A percentile compares a stretch with the other conserved stretches of the same genome.
Conservation (phyloP, 1,140 invertebrate species). For the Drosophila takahashii region DNA sequence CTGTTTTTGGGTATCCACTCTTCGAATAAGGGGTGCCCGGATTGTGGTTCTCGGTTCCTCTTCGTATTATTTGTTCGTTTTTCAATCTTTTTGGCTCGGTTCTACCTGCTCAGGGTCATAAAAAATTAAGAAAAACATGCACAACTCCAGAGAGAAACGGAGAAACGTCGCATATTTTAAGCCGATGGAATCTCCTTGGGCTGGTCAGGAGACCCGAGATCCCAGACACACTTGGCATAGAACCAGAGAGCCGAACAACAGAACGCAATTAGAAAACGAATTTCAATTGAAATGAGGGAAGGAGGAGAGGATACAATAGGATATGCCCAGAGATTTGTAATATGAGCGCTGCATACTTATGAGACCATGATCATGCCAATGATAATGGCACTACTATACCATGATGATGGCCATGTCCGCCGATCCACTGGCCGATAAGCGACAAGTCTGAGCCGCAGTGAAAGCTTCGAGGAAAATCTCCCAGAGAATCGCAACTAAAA, state of each 20-base stretch:
- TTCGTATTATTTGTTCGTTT: constrained; percentile 34
- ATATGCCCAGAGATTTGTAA: constrained; percentile 68
- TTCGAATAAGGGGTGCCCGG: constrained; percentile 53
- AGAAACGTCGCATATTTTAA: constrained; percentile 67
- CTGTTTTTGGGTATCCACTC: constrained; percentile 42
- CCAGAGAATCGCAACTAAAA: constrained; percentile 29
- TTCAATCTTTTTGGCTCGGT: constrained; percentile 24
- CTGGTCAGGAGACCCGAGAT: constrained; percentile 32
- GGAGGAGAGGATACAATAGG: constrained; percentile 37
- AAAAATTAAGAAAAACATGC: constrained; percentile 76
- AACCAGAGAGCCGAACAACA: constrained; percentile 38
- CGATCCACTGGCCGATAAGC: constrained; percentile 46
- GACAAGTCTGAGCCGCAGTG: constrained; percentile 21
- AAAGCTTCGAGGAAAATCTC: constrained; percentile 44
- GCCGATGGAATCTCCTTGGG: constrained; percentile 49
- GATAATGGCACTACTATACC: constrained; percentile 43
- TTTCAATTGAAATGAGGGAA: constrained; percentile 60
- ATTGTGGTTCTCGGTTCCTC: constrained; percentile 48
- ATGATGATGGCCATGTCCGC: constrained; percentile 24
- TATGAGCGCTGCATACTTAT: constrained; percentile 72
- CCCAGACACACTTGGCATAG: constrained; percentile 38
- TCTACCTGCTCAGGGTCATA: constrained; percentile 72
- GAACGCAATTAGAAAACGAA: constrained; percentile 70
- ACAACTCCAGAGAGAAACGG: constrained; percentile 47
- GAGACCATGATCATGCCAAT: constrained; percentile 47